These are phyloP conservation scores for Cebus imitator DNA, from an alignment of 2,113 vertebrate genomes.

Conservation along the genomic window DNA sequence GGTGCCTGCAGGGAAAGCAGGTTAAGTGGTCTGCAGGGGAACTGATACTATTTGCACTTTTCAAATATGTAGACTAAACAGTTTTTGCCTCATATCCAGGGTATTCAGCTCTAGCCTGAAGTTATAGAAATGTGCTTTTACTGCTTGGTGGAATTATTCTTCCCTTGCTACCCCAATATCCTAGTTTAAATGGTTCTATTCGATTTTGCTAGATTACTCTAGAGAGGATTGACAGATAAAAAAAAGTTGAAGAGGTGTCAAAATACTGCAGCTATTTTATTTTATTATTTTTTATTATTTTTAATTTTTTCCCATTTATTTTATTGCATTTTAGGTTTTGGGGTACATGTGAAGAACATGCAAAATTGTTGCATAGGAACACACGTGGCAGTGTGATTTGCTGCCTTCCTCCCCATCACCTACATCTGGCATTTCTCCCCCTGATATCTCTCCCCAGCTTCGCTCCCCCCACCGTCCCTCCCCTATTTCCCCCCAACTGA, in stretches of 20 bases:
- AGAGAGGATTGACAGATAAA: background rate
- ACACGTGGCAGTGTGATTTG: no score
- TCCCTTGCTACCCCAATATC: background rate
- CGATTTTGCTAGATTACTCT: slow-evolving; percentile 52
- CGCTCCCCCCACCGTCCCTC: no score
- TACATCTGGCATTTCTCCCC: no score
- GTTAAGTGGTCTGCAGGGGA: background rate
- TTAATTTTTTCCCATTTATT: no score
- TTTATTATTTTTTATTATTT: no score
- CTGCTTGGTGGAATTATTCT: slow-evolving; percentile 1
- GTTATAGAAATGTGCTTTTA: background rate
- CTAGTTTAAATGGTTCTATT: slow-evolving; percentile 18
- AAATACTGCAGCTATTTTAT: slow-evolving; percentile 39
- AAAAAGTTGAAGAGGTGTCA: background rate
- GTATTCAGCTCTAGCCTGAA: background rate
- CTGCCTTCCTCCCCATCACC: no score
- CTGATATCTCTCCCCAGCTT: no score
- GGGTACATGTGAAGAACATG: no score
- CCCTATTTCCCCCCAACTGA: no score
- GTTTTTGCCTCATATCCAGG: background rate
- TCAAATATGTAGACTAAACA: background rate
- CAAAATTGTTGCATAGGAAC: no score
- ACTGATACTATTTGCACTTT: background rate
- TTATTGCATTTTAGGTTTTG: no score
- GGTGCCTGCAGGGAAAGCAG: background rate